Evolutionary conservation across 2,888 invertebrate genomes (phyloP).

Genomic region (Stegana nigrithorax): DNA sequence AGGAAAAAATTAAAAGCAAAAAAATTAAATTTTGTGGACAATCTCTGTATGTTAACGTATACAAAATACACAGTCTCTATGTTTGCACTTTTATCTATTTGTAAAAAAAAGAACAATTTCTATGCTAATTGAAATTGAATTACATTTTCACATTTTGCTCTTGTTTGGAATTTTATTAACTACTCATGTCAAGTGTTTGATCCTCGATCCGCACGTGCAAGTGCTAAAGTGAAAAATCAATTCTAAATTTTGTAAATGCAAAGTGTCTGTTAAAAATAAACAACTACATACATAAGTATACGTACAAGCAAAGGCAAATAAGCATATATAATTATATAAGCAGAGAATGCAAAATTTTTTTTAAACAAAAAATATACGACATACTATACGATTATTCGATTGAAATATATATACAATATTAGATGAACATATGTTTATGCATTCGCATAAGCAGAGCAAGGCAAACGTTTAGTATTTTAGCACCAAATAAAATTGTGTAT

Average conservation of each 20-base stretch:
- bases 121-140: no score
- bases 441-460: slow-evolving; percentile 30
- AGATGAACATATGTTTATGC: no score
- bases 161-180: no score
- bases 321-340: slow-evolving; percentile 47
- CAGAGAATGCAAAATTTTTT: slow-evolving; percentile 2
- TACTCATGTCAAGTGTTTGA: no score
- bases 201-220: no score
- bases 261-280: slow-evolving; percentile 28
- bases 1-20: no score
- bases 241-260: slow-evolving; percentile 52
- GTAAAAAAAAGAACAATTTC: no score
- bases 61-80: no score
- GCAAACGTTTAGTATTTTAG: slow-evolving; percentile 64
- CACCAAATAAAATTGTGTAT: slow-evolving; percentile 60
- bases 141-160: no score
- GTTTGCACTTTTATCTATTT: no score
- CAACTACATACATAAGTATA: slow-evolving; percentile 34
- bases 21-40: no score
- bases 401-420: slow-evolving; percentile 26
- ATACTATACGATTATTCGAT: slow-evolving; percentile 1
- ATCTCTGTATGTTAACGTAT: no score
- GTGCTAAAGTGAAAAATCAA: slow-evolving; percentile 56
- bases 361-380: slow-evolving; percentile 5
- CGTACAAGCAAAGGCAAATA: slow-evolving; percentile 39